Evolutionary conservation across 2,797 vertebrate genomes (phyloP).

Genomic region (Sarcophilus harrisii): DNA sequence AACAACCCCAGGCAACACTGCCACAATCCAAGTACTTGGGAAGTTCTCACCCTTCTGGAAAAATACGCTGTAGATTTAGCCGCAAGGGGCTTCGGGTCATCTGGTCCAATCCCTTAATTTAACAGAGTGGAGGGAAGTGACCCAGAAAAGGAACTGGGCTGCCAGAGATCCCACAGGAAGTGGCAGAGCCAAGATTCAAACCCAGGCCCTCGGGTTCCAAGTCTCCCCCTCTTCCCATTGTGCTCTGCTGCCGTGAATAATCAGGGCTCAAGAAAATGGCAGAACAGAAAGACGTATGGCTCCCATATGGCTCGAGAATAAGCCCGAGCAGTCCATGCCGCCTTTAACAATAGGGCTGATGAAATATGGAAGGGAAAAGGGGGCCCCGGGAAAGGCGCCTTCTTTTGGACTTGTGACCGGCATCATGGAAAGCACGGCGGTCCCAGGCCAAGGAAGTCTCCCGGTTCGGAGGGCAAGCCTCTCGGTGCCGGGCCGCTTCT

Average conservation of each 20-base stretch:
- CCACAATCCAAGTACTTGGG: background rate
- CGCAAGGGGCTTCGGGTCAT: background rate
- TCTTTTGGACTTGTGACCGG: constrained; percentile 36
- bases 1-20: background rate
- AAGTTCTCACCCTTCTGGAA: background rate
- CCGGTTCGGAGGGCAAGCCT: background rate
- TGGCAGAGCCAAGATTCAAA: background rate
- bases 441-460: constrained; percentile 56
- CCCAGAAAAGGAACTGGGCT: background rate
- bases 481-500: background rate
- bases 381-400: constrained; percentile 48
- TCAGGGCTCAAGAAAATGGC: constrained; percentile 53
- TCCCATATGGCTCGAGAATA: constrained; percentile 70
- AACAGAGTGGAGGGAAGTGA: background rate
- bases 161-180: background rate
- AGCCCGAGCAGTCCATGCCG: constrained; percentile 68
- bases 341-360: constrained; percentile 58
- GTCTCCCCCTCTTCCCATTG: background rate
- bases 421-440: constrained; percentile 14
- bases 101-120: background rate
- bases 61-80: background rate
- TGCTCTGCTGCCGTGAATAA: constrained; percentile 8
- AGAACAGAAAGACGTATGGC: constrained; percentile 54
- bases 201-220: background rate
- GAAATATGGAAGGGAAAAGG: constrained; percentile 67